Evolutionary conservation across 2,113 vertebrate species (phyloP).

Genomic region (Xenopus borealis): DNA sequence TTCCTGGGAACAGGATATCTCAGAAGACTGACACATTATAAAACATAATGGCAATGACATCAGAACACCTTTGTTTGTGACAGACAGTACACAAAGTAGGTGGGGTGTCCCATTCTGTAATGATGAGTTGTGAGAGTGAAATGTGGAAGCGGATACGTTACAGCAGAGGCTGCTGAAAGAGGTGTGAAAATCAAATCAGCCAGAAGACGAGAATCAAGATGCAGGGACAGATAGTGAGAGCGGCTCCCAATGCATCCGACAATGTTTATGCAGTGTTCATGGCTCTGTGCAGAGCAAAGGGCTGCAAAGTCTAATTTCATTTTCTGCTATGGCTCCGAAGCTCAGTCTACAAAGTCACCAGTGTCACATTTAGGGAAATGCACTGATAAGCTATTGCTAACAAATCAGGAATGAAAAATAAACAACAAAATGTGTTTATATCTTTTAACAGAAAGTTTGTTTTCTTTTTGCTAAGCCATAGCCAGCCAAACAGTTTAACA

Average conservation of each 20-base stretch:
- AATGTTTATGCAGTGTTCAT: slow-evolving; percentile 2
- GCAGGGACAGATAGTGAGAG: slow-evolving; percentile 45
- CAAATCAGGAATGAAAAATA: too few relatives aligned
- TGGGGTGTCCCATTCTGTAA: slow-evolving; percentile 47
- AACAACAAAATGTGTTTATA: too few relatives aligned
- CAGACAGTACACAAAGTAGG: slow-evolving; percentile 10
- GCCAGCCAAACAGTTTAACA: too few relatives aligned
- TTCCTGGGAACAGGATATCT: neutral
- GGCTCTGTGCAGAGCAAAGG: neutral
- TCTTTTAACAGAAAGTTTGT: too few relatives aligned
- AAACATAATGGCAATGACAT: neutral
- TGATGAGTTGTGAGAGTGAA: slow-evolving; percentile 26
- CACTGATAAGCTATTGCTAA: neutral
- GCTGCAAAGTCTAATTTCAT: slow-evolving; percentile 7
- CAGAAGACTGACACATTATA: neutral
- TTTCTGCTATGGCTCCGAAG: neutral
- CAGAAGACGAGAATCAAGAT: slow-evolving; percentile 27
- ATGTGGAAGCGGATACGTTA: neutral
- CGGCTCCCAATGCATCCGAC: neutral
- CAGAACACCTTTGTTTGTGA: neutral
- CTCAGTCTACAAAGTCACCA: neutral
- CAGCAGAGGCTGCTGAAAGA: slow-evolving; percentile 33
- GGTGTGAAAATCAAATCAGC: slow-evolving; percentile 52
- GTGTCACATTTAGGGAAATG: neutral
- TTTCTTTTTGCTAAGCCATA: too few relatives aligned